Percentiles rank a stretch among this genome's conserved stretches.
phyloP scores from a whole-genome alignment of 2,797 vertebrate species.

The Pampus argenteus region DNA sequence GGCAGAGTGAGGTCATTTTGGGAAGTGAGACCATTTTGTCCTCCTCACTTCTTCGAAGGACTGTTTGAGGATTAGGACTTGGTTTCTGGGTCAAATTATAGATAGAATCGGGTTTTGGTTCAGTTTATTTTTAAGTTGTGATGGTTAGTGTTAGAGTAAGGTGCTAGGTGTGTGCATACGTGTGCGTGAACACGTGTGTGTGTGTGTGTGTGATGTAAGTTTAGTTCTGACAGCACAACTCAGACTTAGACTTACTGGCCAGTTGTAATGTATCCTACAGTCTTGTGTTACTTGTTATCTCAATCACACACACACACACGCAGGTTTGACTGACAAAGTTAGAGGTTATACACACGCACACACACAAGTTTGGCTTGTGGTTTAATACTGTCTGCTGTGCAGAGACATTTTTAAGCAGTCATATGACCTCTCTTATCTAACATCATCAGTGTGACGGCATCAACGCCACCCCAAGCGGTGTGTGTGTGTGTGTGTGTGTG shows the following conservation, averaged over 20 bases:
- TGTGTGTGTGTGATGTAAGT: not conserved
- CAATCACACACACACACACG: not conserved
- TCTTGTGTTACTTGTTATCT: slow-evolving; percentile 40
- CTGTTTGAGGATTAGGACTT: too few relatives aligned
- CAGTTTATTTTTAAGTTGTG: too few relatives aligned
- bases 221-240: not conserved
- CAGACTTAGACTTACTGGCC: slow-evolving; percentile 1
- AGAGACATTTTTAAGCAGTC: slow-evolving; percentile 39
- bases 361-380: not conserved
- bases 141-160: too few relatives aligned
- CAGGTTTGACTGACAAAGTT: slow-evolving; percentile 17
- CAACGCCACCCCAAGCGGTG: slow-evolving; percentile 47
- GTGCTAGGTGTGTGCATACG: not conserved
- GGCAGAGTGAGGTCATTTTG: too few relatives aligned
- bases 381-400: slow-evolving; percentile 15
- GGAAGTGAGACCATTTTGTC: too few relatives aligned
- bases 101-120: too few relatives aligned
- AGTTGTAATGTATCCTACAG: slow-evolving; percentile 32
- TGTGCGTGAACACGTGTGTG: not conserved
- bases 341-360: slow-evolving; percentile 8
- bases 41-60: too few relatives aligned
- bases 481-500: slow-evolving; percentile 21
- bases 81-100: too few relatives aligned
- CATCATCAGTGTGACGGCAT: slow-evolving; percentile 55
- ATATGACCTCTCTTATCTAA: slow-evolving; percentile 63